These are phyloP conservation scores for Tyrophagus putrescentiae DNA, from an alignment of 1,140 invertebrate genomes.

Conservation along the genomic window DNA sequence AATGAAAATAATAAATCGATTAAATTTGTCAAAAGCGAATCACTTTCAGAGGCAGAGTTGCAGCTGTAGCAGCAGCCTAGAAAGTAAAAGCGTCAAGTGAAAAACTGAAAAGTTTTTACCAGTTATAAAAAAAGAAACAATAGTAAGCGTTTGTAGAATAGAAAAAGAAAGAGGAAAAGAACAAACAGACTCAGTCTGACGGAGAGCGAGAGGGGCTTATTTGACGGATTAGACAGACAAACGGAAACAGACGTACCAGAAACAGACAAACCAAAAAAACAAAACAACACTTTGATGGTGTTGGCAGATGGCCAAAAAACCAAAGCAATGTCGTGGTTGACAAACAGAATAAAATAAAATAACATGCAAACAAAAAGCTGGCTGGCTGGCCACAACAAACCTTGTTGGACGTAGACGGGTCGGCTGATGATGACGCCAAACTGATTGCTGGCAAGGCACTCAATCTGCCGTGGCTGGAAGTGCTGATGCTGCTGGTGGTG, in stretches of 20 bases:
- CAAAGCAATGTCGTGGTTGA: too few species aligned
- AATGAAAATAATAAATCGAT: constrained; percentile 15
- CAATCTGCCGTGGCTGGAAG: not conserved
- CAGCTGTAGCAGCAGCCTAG: not conserved
- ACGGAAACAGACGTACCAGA: not conserved
- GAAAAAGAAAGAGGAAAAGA: too few species aligned
- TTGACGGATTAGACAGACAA: too few species aligned
- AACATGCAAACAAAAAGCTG: too few species aligned
- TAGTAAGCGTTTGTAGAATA: too few species aligned
- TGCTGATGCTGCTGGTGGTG: not conserved
- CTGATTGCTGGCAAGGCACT: constrained; percentile 17
- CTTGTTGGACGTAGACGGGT: not conserved
- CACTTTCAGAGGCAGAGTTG: not conserved
- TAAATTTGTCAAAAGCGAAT: constrained; percentile 2
- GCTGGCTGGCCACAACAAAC: too few species aligned
- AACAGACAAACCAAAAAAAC: not conserved
- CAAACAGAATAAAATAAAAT: not conserved
- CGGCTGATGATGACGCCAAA: constrained; percentile 2
- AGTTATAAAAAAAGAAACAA: too few species aligned
- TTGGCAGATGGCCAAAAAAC: not conserved
- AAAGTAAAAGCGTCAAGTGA: too few species aligned
- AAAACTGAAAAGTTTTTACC: too few species aligned
- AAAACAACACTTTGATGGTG: not conserved
- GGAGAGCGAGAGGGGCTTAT: too few species aligned
- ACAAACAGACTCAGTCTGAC: too few species aligned